These are phyloP conservation scores for Heterocephalus glaber DNA, from an alignment of 2,113 vertebrate genomes.

Conservation along the genomic window DNA sequence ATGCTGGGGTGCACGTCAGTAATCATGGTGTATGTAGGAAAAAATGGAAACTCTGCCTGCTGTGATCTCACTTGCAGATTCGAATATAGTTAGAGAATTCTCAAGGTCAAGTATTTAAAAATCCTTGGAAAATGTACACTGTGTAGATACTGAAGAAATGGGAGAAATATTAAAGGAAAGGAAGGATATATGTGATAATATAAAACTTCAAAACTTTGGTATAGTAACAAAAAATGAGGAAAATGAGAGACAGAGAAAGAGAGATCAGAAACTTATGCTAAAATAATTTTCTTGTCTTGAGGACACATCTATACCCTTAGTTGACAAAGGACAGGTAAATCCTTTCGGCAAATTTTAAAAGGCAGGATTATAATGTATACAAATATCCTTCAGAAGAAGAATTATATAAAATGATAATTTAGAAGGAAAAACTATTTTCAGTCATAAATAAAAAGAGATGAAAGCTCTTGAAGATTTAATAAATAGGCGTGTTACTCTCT, in stretches of 20 bases:
- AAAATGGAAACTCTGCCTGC: neutral
- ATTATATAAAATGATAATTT: neutral
- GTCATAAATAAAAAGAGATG: neutral
- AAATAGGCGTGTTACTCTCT: neutral
- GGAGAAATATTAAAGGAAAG: neutral
- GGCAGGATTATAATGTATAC: neutral
- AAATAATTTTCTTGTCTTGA: slow-evolving; percentile 26
- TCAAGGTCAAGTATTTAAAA: slow-evolving; percentile 36
- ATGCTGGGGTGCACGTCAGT: slow-evolving; percentile 11
- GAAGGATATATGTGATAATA: neutral
- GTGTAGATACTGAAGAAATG: neutral
- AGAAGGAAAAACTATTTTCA: neutral
- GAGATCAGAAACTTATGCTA: slow-evolving; percentile 6
- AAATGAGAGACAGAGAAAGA: neutral
- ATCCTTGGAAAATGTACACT: neutral
- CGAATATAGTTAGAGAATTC: neutral
- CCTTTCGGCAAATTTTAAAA: neutral
- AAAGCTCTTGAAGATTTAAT: neutral
- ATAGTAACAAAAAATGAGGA: neutral
- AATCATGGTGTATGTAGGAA: neutral
- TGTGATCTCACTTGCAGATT: slow-evolving; percentile 1
- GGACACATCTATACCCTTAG: neutral
- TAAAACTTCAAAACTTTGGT: neutral
- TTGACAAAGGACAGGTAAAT: neutral
- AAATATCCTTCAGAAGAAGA: slow-evolving; percentile 10